A percentile compares a stretch with the other conserved stretches of the same genome.
Conservation (phyloP, 1,140 invertebrate species). For the Heterodera schachtii region DNA sequence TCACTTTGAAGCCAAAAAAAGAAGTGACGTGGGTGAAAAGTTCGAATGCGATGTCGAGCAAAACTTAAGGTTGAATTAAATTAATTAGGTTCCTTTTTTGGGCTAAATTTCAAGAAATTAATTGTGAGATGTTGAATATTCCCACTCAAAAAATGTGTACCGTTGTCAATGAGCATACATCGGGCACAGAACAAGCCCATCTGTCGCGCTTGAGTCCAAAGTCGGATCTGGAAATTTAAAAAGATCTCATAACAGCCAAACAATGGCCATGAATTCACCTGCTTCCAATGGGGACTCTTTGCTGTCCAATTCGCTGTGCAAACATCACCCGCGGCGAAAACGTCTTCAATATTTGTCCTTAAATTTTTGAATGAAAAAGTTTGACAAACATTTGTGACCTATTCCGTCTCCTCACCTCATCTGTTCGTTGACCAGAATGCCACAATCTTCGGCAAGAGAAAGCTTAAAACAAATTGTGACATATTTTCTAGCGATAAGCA, state of each 20-base stretch:
- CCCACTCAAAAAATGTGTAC: neutral
- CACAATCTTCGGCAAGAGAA: constrained; percentile 68
- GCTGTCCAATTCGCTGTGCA: constrained; percentile 79
- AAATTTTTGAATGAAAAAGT: neutral
- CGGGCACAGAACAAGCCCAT: constrained; percentile 93
- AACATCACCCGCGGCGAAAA: constrained; percentile 93
- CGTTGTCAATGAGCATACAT: constrained; percentile 74
- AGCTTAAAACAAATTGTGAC: constrained; percentile 34
- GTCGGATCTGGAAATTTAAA: constrained; percentile 75
- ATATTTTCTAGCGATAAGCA: too few species aligned
- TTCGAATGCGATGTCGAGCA: constrained; percentile 92
- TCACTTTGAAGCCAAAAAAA: constrained; percentile 87
- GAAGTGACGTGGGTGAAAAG: constrained; percentile 92
- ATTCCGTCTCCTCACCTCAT: constrained; percentile 69
- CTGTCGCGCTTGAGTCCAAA: constrained; percentile 96
- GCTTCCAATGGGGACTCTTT: constrained; percentile 82
- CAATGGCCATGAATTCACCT: constrained; percentile 13
- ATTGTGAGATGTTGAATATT: neutral
- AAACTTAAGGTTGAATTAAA: constrained; percentile 25
- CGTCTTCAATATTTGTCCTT: constrained; percentile 76
- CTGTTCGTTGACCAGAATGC: constrained; percentile 79
- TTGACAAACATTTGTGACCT: neutral
- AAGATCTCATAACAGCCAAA: neutral
- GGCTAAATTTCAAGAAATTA: too few species aligned
- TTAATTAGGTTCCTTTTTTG: neutral